Conservation (phyloP, 2,113 vertebrate genomes). For the Tor tambroides region DNA sequence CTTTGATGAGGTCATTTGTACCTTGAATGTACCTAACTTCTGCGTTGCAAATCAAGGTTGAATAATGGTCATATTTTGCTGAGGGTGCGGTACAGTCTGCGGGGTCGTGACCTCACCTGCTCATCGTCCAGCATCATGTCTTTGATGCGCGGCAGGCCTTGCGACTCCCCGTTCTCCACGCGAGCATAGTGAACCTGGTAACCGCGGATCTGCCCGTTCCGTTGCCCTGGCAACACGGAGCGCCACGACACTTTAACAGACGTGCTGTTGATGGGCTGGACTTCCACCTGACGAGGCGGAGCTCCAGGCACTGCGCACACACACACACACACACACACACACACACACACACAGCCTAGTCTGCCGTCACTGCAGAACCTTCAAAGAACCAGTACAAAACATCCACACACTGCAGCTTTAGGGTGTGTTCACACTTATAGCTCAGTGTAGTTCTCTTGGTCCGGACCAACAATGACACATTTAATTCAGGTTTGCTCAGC, state of each 20-base stretch:
- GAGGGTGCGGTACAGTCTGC: background rate
- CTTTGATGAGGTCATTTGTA: too few relatives aligned
- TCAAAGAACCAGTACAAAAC: too few relatives aligned
- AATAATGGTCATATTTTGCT: background rate
- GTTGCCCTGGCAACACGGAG: slow-evolving; percentile 84
- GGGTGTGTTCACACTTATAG: too few relatives aligned
- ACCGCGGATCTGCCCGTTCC: slow-evolving; percentile 90
- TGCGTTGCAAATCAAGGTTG: background rate
- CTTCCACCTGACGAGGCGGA: slow-evolving; percentile 90
- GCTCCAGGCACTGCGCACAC: slow-evolving; percentile 83
- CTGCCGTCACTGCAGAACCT: too few relatives aligned
- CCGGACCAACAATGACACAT: too few relatives aligned
- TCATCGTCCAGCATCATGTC: slow-evolving; percentile 91
- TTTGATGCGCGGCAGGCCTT: slow-evolving; percentile 87
- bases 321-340: background rate
- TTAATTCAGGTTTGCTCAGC: too few relatives aligned
- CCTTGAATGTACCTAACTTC: background rate
- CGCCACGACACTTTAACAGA: slow-evolving; percentile 90
- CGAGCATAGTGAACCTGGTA: slow-evolving; percentile 93
- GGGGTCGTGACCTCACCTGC: slow-evolving; percentile 79
- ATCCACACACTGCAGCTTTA: too few relatives aligned
- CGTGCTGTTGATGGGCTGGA: slow-evolving; percentile 88
- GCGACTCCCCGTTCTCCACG: slow-evolving; percentile 86
- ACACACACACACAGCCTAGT: too few relatives aligned
- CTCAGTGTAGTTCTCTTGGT: too few relatives aligned